Base-by-base conservation (phyloP, 2,888 invertebrate genomes). In the Diarsia rubi region DNA sequence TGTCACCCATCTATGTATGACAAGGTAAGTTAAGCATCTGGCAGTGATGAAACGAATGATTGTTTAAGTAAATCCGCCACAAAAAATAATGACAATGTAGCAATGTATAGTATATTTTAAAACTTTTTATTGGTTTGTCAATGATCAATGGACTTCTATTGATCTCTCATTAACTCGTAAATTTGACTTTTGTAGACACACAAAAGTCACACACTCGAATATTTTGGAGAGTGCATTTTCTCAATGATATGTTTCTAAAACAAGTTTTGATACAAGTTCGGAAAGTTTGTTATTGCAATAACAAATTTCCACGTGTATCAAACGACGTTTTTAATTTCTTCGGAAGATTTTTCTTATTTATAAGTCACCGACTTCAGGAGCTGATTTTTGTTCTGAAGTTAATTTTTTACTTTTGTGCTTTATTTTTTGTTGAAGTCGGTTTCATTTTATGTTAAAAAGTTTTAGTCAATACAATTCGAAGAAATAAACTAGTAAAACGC, bases 121-220 rank as follows among this genome's bases (percentile, higher is more conserved):
- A 70, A 71, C 27, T 75, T 79, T 57, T 37, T 19, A 27, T 79
- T 54, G n/a, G 14, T 42, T 54, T 70, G 19, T 44, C 54, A 24
- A 44, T 16, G 14, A 19, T 11, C 21, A 37, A 21, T 54, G 16
- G 42, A 73, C 49, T 14, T 52, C 27, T 21, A 12, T 45, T 21
- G 11, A 37, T 16, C 3, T 49, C 21, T 27, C 16, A 5, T 16
- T 16, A 21, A 37, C 8, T 37, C 37, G 37, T 37, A 37, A 8
- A 37, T n/a, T n/a, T n/a, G 37, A 37, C 37, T 52, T 52, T 71
- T 42, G 74, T n/a, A 21, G 24, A 19, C 2, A 5, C 9, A 21
- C 5, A 24, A 49, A 16, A 21, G 24, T 14, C 2, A 5, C 9
- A 21, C 5, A 24, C 14, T 70, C 24, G 37, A 42, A 73, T 70